Percentiles rank a stretch among this genome's conserved stretches.
Evolutionary conservation across 2,888 invertebrate species (phyloP).

Genomic region (Limulus polyphemus): DNA sequence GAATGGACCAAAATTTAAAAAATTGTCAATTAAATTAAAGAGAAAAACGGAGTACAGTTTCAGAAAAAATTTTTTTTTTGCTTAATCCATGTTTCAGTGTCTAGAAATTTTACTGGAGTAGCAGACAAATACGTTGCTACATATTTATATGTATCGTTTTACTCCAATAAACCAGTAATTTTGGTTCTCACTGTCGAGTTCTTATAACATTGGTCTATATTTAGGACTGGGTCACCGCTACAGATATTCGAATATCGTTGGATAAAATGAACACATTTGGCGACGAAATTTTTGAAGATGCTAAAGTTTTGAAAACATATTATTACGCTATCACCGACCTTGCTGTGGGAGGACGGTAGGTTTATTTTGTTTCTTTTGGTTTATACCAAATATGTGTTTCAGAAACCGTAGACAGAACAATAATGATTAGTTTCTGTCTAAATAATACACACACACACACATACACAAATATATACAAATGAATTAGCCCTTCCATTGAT

Average conservation of each 20-base stretch:
- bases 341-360: conserved; percentile 50
- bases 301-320: conserved; percentile 82
- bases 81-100: too few relatives aligned
- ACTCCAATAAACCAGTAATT: too few relatives aligned
- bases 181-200: too few relatives aligned
- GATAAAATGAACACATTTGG: conserved; percentile 94
- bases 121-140: background rate
- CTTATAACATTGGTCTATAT: background rate
- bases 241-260: conserved; percentile 76
- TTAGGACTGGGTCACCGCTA: conserved; percentile 91
- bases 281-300: conserved; percentile 88
- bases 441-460: too few relatives aligned
- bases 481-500: too few relatives aligned
- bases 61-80: too few relatives aligned
- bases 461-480: too few relatives aligned
- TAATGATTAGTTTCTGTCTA: too few relatives aligned
- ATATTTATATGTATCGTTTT: conserved; percentile 4
- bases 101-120: too few relatives aligned
- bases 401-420: background rate
- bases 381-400: background rate
- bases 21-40: too few relatives aligned
- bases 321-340: conserved; percentile 73
- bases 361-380: conserved; percentile 1
- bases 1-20: too few relatives aligned
- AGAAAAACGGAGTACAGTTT: too few relatives aligned